Conservation (phyloP, 2,797 vertebrate species). For the Xerus rutilus region DNA sequence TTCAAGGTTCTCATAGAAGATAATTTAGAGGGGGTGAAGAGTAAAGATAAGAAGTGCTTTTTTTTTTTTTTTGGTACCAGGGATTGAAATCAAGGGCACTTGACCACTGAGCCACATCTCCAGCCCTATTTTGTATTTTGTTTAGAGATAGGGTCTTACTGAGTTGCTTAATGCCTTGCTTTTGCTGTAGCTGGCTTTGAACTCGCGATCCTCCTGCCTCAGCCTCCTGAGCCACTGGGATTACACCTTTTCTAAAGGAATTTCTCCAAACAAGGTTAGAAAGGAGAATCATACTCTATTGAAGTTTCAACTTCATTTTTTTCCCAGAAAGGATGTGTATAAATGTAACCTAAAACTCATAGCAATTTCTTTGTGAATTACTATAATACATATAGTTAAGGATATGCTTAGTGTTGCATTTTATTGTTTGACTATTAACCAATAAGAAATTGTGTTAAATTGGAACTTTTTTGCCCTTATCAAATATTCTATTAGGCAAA, state of each 20-base stretch:
- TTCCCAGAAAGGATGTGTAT: neutral
- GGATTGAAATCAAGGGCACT: too few relatives aligned
- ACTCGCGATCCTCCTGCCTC: too few relatives aligned
- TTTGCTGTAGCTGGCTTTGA: too few relatives aligned
- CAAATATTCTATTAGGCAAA: slow-evolving; percentile 28
- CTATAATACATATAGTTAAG: neutral
- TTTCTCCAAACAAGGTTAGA: slow-evolving; percentile 22
- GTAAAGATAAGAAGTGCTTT: neutral
- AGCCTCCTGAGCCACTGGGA: too few relatives aligned
- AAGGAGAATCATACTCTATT: neutral
- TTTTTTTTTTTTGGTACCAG: neutral
- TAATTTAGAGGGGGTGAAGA: slow-evolving; percentile 22
- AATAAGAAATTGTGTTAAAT: slow-evolving; percentile 30
- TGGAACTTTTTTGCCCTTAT: slow-evolving; percentile 42
- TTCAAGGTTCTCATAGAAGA: neutral
- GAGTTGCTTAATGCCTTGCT: too few relatives aligned
- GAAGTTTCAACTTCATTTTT: slow-evolving; percentile 13
- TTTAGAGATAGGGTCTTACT: too few relatives aligned
- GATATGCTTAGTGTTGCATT: slow-evolving; percentile 25
- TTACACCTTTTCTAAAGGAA: neutral
- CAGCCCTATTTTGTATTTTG: too few relatives aligned
- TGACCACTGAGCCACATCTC: too few relatives aligned
- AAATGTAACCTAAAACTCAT: neutral
- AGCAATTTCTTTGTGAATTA: neutral
- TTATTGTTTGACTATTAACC: slow-evolving; percentile 51